phyloP scores from a whole-genome alignment of 2,888 invertebrate genomes.

The Drosophila mulleri region DNA sequence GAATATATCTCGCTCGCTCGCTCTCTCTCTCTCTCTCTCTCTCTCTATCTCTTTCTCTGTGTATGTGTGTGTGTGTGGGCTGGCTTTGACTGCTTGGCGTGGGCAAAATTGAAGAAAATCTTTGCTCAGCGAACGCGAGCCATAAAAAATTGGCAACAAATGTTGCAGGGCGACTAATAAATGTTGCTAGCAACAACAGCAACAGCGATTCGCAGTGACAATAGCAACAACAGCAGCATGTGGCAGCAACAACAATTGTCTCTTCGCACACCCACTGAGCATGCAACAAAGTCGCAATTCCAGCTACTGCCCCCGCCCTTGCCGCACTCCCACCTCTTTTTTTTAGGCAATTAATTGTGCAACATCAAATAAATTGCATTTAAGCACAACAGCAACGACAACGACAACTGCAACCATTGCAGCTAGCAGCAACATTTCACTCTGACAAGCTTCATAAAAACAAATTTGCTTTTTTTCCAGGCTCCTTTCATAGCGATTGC shows the following conservation, averaged over 20 bases:
- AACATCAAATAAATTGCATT: constrained; percentile 79
- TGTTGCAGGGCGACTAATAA: constrained; percentile 73
- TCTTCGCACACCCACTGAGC: constrained; percentile 58
- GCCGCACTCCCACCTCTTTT: neutral
- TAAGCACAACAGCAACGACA: constrained; percentile 40
- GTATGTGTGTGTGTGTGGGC: constrained; percentile 35
- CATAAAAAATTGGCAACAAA: constrained; percentile 75
- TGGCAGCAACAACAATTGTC: constrained; percentile 42
- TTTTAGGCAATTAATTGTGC: constrained; percentile 75
- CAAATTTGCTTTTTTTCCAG: constrained; percentile 63
- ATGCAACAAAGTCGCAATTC: constrained; percentile 29
- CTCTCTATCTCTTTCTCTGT: constrained; percentile 11
- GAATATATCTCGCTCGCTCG: constrained; percentile 10
- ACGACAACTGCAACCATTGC: constrained; percentile 16
- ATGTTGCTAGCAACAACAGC: constrained; percentile 54
- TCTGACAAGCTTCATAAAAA: constrained; percentile 65
- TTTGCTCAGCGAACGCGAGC: constrained; percentile 44
- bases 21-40: neutral
- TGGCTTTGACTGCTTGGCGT: constrained; percentile 42
- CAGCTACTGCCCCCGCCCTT: neutral
- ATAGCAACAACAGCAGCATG: constrained; percentile 17
- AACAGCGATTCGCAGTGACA: constrained; percentile 1
- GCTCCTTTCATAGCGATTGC: constrained; percentile 15
- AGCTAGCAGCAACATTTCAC: constrained; percentile 51
- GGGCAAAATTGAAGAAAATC: constrained; percentile 70